These are phyloP conservation scores for Callosobruchus maculatus DNA, from an alignment of 2,888 invertebrate species.

Conservation along the genomic window DNA sequence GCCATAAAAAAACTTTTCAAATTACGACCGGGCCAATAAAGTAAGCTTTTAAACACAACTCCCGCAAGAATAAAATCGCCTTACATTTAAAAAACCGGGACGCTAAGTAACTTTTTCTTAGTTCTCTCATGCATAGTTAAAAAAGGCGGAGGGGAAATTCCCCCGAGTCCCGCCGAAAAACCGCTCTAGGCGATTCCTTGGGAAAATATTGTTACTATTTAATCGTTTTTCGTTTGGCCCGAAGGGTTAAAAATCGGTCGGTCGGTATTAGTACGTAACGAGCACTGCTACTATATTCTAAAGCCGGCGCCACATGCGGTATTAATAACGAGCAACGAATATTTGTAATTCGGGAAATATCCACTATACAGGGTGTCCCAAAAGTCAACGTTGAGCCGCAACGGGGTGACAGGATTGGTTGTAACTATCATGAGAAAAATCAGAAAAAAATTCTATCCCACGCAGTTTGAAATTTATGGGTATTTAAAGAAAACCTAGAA, in stretches of 20 bases:
- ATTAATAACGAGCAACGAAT: too few species aligned
- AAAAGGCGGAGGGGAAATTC: constrained; percentile 23
- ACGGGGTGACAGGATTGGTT: too few species aligned
- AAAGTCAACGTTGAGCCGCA: too few species aligned
- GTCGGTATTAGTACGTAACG: background rate
- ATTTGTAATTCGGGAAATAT: too few species aligned
- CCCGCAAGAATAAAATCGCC: constrained; percentile 44
- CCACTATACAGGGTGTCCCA: too few species aligned
- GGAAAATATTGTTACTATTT: constrained; percentile 20
- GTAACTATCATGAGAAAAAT: too few species aligned
- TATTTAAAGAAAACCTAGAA: too few species aligned
- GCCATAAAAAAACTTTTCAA: constrained; percentile 22
- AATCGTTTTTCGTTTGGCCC: constrained; percentile 13
- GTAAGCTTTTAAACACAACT: constrained; percentile 43
- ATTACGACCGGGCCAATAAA: constrained; percentile 29
- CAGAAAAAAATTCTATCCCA: too few species aligned
- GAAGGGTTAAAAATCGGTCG: background rate
- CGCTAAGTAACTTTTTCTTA: constrained; percentile 36
- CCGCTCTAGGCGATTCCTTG: constrained; percentile 14
- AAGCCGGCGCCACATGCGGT: too few species aligned
- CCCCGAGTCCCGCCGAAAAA: background rate
- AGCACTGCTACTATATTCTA: background rate
- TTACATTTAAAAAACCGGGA: constrained; percentile 37
- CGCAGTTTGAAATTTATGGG: too few species aligned
- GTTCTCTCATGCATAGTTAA: constrained; percentile 35